Evolutionary conservation across 2,888 invertebrate genomes (phyloP), one percentile per base, ranked within the genome.

Genomic region (Drosophila glabriapex): DNA sequence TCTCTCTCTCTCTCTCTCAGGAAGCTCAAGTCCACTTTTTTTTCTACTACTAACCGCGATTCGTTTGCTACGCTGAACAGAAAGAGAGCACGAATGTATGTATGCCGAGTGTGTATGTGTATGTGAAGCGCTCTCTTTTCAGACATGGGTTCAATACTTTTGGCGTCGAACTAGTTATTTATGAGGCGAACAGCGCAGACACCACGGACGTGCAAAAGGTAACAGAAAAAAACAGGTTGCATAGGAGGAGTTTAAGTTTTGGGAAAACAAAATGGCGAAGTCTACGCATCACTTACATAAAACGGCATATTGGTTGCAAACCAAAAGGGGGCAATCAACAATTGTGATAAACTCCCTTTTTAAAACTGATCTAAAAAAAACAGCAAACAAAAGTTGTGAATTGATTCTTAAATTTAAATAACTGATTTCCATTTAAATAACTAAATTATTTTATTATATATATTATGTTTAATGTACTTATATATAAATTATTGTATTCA

Each of bases 181-280:
- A 73, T 59, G 50, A 22, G 54, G 58, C 52, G 16, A 16, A 46
- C 25, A 14, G 22, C 22, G 46, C 43, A 43, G 19, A 39, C 39
- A n/a, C 9, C 39, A 2, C 22, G 2, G 25, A 25, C 25, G 53
- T 7, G 41, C 54, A 31, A 64, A 60, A 66, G 46, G 43, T 56
- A 46, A 4, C 4, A 46, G 9, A 16, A 46, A 22, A 46, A 68
- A 78, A 78, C 78, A 65, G 78, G 78, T 78, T 78, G 62, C 49
- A 78, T 68, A 76, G 78, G 78, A 78, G 78, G 78, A 78, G 78
- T 76, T 72, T 66, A 37, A 31, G 28, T 29, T 46, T 46, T 46
- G 14, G 22, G 10, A 33, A 19, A 65, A 78, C 72, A 78, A 78
- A 76, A 78, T 78, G 78, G 78, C 62, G 65, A 29, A 22, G 25